These are phyloP conservation scores for Biston betularia DNA, from an alignment of 2,888 invertebrate genomes.

Conservation along the genomic window DNA sequence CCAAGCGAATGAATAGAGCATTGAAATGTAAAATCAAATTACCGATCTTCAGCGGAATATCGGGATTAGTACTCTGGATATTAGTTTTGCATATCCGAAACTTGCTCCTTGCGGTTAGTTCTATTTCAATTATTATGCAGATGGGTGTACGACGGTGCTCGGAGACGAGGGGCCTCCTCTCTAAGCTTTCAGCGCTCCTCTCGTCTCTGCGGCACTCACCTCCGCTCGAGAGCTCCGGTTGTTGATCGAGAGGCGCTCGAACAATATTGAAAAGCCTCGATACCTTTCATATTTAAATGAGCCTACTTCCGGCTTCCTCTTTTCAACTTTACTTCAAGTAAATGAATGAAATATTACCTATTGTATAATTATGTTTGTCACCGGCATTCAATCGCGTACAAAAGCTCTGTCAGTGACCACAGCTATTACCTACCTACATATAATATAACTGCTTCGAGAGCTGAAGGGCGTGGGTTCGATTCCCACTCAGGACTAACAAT, in stretches of 20 bases:
- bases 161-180: slow-evolving; percentile 7
- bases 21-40: slow-evolving; percentile 47
- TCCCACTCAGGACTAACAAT: too few species aligned
- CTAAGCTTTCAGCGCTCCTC: background rate
- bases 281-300: slow-evolving; percentile 34
- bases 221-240: slow-evolving; percentile 10
- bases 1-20: slow-evolving; percentile 17
- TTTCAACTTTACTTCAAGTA: background rate
- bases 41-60: slow-evolving; percentile 45
- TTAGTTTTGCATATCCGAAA: slow-evolving; percentile 50
- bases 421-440: too few species aligned
- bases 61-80: slow-evolving; percentile 47
- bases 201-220: background rate
- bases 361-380: too few species aligned
- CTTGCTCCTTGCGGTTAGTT: slow-evolving; percentile 32
- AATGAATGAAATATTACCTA: background rate
- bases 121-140: slow-evolving; percentile 27
- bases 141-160: slow-evolving; percentile 31
- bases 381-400: too few species aligned
- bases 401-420: too few species aligned
- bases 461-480: too few species aligned
- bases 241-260: slow-evolving; percentile 25
- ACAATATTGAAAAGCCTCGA: slow-evolving; percentile 23
- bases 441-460: too few species aligned
- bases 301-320: slow-evolving; percentile 11